phyloP scores from a whole-genome alignment of 2,113 vertebrate species.

The Bujurquina vittata region DNA sequence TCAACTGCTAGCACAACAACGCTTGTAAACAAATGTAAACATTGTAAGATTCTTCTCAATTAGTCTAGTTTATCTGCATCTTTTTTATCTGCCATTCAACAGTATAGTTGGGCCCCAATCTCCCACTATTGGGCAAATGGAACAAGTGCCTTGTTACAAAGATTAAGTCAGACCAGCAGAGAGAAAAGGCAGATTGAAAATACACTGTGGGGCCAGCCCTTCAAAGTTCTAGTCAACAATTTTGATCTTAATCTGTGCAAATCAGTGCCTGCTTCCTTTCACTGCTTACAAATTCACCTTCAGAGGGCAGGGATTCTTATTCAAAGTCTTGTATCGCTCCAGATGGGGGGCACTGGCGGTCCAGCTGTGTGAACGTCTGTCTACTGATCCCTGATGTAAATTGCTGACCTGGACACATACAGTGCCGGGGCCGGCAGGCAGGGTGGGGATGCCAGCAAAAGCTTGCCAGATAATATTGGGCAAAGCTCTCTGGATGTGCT shows the following conservation, averaged over 20 bases:
- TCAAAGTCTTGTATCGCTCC: slow-evolving; percentile 48
- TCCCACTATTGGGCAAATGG: slow-evolving; percentile 9
- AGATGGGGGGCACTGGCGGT: slow-evolving; percentile 30
- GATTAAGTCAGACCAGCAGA: slow-evolving; percentile 47
- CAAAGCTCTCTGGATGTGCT: slow-evolving; percentile 32
- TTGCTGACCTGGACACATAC: slow-evolving; percentile 69
- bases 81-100: not conserved
- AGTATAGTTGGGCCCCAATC: not conserved
- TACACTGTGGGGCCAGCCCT: slow-evolving; percentile 45
- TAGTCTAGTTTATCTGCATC: not conserved
- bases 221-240: slow-evolving; percentile 21
- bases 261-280: slow-evolving; percentile 57
- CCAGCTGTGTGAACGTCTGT: slow-evolving; percentile 56
- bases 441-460: slow-evolving; percentile 41
- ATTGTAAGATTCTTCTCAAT: not conserved
- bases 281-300: slow-evolving; percentile 61
- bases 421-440: slow-evolving; percentile 26
- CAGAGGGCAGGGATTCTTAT: slow-evolving; percentile 55
- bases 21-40: not conserved
- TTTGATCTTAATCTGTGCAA: slow-evolving; percentile 69
- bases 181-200: slow-evolving; percentile 34
- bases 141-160: slow-evolving; percentile 45
- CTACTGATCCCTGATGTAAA: slow-evolving; percentile 67
- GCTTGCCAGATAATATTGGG: slow-evolving; percentile 66
- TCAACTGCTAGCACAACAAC: not conserved